These are phyloP conservation scores for Stegastes partitus DNA, from an alignment of 2,113 vertebrate genomes.

Conservation along the genomic window DNA sequence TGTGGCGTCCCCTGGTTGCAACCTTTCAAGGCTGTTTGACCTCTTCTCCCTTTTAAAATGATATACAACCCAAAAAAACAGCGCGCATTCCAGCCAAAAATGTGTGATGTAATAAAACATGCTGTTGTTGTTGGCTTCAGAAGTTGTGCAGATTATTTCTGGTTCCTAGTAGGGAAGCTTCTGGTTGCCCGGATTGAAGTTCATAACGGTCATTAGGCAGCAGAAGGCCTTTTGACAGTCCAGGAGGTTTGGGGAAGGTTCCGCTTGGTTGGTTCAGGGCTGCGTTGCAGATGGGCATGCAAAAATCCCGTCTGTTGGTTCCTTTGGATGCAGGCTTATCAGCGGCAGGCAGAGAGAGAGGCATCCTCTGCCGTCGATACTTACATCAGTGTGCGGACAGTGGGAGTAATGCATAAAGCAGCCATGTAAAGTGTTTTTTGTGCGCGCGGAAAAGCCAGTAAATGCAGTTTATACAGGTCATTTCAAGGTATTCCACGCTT, in stretches of 20 bases:
- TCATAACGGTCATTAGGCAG: conserved; percentile 49
- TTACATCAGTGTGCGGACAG: conserved; percentile 29
- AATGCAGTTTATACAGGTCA: not conserved
- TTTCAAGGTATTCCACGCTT: not conserved
- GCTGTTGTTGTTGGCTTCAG: conserved; percentile 14
- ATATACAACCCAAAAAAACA: conserved; percentile 11
- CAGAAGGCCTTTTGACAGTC: conserved; percentile 59
- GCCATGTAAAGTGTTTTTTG: not conserved
- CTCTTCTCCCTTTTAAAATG: conserved; percentile 14
- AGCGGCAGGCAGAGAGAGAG: conserved; percentile 52
- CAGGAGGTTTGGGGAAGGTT: conserved; percentile 49
- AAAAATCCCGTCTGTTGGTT: conserved; percentile 52
- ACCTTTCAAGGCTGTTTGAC: conserved; percentile 44
- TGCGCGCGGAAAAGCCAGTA: not conserved
- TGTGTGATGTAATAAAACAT: conserved; percentile 29
- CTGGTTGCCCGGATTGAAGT: conserved; percentile 22
- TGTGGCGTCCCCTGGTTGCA: conserved; percentile 31
- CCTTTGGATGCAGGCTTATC: conserved; percentile 57
- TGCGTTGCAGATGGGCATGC: conserved; percentile 70
- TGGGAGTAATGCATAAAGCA: conserved; percentile 17
- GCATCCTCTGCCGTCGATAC: not conserved
- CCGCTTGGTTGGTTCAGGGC: conserved; percentile 56
- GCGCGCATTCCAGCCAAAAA: not conserved
- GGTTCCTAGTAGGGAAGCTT: conserved; percentile 22
- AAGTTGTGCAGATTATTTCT: conserved; percentile 40